Base-by-base conservation (phyloP, 2,888 invertebrate genomes). In the Meliscaeva auricollis region DNA sequence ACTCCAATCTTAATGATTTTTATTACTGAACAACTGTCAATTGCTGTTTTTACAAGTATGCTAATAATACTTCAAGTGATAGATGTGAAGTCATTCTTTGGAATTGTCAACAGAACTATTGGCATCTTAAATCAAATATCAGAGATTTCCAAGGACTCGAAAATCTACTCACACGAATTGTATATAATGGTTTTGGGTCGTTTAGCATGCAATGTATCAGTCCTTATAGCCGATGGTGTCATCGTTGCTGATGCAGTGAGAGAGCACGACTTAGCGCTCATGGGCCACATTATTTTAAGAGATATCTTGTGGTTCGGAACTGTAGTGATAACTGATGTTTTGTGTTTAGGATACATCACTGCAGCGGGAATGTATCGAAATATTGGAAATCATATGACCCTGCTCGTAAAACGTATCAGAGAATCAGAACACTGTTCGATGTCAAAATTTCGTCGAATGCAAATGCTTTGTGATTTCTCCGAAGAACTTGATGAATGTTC, bases 401-500 rank as follows among this genome's bases (percentile, higher is more conserved):
- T 15, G n/a, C 48, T 66, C 6, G 48, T 15, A 0, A 60, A 60
- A 1, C 60, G 41, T 9, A 26, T 60, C n/a, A 15, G 44, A 13
- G 11, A 44, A 3, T 41, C 26, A 0, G 60, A 60, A 38, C 5
- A 13, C 38, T 38, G 38, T 38, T 13, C 13, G 9, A 41, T 89
- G 54, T 89, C 88, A 26, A 50, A 74, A 7, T 90, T 90, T 44
- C 84, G 83, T 20, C 88, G 88, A 11, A 90, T 90, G 89, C 88
- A 87, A n/a, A 54, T 88, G 20, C 83, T 90, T 1, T 90, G 90
- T 62, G 89, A 89, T 30, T 88, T 88, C 15, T 87, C 90, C 9
- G 90, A 90, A 44, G 89, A 89, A 30, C 76, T 90, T 70, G 90
- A 90, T 30, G 74, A 87, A 0, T 88, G 88, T 17, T 88, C 87